Percentiles rank a stretch among this genome's conserved stretches.
These are phyloP conservation scores for Salvelinus fontinalis DNA, from an alignment of 2,113 vertebrate genomes.

Conservation along the genomic window DNA sequence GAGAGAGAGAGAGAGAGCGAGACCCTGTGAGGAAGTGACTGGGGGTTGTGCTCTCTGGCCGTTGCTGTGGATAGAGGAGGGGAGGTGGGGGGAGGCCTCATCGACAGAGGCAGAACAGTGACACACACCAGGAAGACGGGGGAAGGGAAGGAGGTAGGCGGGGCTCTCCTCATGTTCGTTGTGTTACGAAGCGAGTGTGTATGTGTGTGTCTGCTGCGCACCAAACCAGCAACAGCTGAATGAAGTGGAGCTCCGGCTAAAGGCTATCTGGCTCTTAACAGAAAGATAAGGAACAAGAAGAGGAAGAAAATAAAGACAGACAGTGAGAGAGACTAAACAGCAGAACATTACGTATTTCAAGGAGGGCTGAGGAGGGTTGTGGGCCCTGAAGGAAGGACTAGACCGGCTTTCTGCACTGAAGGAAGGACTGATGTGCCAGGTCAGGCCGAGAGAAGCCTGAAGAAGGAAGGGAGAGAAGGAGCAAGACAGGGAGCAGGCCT, in stretches of 20 bases:
- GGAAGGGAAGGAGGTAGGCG: constrained; percentile 70
- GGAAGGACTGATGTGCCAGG: constrained; percentile 63
- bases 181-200: constrained; percentile 1
- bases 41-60: constrained; percentile 24
- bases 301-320: not conserved
- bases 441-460: constrained; percentile 40
- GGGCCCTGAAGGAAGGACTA: not conserved
- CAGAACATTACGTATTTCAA: not conserved
- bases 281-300: not conserved
- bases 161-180: constrained; percentile 50
- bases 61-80: constrained; percentile 38
- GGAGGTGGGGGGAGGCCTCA: constrained; percentile 55
- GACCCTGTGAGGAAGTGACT: constrained; percentile 57
- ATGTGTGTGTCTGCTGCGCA: not conserved
- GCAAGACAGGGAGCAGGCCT: constrained; percentile 36
- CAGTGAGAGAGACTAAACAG: not conserved
- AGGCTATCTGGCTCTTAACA: not conserved
- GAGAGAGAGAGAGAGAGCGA: constrained; percentile 6
- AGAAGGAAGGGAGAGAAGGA: constrained; percentile 31
- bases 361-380: not conserved
- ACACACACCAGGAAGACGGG: constrained; percentile 69
- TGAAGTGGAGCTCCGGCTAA: not conserved
- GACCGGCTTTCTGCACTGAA: constrained; percentile 38
- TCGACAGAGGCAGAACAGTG: constrained; percentile 63
- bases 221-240: not conserved